Evolutionary conservation across 1,140 invertebrate species (phyloP).

Genomic region (Heliconius hewitsoni): DNA sequence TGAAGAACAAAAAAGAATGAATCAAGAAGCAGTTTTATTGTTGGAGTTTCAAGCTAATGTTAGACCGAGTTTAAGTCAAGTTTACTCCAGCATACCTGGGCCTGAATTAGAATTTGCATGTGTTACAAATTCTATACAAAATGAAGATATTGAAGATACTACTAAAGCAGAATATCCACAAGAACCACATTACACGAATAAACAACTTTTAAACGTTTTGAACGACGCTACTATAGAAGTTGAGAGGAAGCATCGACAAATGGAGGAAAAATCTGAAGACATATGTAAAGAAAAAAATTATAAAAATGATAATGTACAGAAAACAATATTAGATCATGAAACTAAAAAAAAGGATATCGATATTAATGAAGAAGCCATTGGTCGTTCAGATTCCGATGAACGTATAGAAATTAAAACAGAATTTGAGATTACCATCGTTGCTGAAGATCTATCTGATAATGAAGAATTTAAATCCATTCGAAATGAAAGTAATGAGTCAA

Average conservation of each 20-base stretch:
- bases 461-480: conserved; percentile 42
- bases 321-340: neutral
- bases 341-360: neutral
- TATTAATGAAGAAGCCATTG: neutral
- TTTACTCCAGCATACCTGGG: conserved; percentile 74
- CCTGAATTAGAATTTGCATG: conserved; percentile 78
- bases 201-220: conserved; percentile 41
- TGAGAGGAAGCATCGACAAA: conserved; percentile 16
- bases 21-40: conserved; percentile 76
- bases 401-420: neutral
- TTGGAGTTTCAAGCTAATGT: conserved; percentile 78
- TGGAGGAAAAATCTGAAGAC: neutral
- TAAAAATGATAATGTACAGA: neutral
- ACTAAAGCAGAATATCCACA: conserved; percentile 38
- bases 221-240: conserved; percentile 35
- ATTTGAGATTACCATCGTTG: conserved; percentile 58
- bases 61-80: conserved; percentile 72
- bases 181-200: conserved; percentile 35
- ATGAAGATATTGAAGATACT: conserved; percentile 36
- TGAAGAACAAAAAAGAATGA: conserved; percentile 81
- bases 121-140: conserved; percentile 47
- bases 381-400: neutral
- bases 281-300: neutral
- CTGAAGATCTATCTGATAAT: conserved; percentile 56
- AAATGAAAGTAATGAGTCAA: conserved; percentile 29